Evolutionary conservation across 2,113 vertebrate species (phyloP).

Genomic region (Dromas ardeola): DNA sequence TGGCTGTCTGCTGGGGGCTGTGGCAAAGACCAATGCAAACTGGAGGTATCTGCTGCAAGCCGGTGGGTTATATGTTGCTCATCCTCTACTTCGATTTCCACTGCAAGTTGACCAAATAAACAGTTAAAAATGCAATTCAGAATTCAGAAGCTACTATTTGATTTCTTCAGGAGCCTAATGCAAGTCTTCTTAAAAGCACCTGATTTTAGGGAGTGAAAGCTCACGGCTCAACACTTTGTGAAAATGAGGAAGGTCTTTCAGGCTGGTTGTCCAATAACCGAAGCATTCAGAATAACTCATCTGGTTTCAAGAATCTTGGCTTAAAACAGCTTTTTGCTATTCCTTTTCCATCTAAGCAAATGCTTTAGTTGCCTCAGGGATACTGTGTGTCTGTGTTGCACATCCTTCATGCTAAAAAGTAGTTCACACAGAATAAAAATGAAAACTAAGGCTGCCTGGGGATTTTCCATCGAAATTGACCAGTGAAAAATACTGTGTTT

Average conservation of each 20-base stretch:
- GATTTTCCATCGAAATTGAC: neutral
- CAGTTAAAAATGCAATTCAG: neutral
- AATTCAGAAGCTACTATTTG: neutral
- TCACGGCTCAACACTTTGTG: neutral
- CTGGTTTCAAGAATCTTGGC: neutral
- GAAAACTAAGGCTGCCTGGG: neutral
- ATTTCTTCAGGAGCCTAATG: neutral
- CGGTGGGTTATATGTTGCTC: neutral
- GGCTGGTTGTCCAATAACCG: neutral
- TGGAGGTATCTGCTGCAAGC: neutral
- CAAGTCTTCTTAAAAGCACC: neutral
- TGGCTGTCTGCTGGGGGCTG: neutral
- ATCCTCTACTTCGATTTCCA: neutral
- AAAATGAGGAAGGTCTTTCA: neutral
- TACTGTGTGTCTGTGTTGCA: neutral
- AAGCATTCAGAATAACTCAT: neutral
- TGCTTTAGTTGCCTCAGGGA: neutral
- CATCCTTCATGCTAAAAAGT: constrained; percentile 13
- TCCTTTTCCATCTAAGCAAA: constrained; percentile 35
- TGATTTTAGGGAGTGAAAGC: neutral
- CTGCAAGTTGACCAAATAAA: neutral
- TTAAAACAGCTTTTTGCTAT: constrained; percentile 17
- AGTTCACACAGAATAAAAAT: constrained; percentile 29
- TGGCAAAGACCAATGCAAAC: neutral
- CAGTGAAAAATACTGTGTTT: neutral